Conservation (phyloP, 2,797 vertebrate genomes). For the Liparis tanakae region DNA sequence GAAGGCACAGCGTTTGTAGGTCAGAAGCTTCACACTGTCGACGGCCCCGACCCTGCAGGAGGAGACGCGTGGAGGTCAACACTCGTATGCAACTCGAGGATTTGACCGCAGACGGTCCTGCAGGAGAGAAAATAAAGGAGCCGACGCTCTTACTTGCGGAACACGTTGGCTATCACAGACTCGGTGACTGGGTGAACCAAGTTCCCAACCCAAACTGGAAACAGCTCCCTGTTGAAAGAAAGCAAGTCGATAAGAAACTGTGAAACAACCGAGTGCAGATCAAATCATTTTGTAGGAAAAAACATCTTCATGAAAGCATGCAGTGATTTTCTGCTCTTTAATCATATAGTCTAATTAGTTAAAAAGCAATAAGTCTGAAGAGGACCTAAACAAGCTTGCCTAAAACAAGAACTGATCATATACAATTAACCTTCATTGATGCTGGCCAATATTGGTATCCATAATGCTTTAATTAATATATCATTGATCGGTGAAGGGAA, state of each 20-base stretch:
- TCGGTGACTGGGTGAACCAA: constrained; percentile 65
- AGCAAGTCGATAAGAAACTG: not conserved
- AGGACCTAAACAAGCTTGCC: constrained; percentile 15
- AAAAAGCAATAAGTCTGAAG: constrained; percentile 2
- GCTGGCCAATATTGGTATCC: not conserved
- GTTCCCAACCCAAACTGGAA: constrained; percentile 87
- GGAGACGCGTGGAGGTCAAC: not conserved
- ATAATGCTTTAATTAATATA: not conserved
- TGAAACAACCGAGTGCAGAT: not conserved
- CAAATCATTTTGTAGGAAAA: not conserved
- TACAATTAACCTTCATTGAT: constrained; percentile 4
- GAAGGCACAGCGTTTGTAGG: constrained; percentile 82
- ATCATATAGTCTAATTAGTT: constrained; percentile 34
- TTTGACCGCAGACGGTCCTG: not conserved
- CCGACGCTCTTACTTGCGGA: constrained; percentile 71
- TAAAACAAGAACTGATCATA: constrained; percentile 10
- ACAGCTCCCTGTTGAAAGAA: constrained; percentile 77
- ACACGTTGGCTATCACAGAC: constrained; percentile 63
- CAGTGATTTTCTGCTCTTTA: constrained; percentile 38
- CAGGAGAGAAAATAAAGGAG: not conserved
- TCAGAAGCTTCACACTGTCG: constrained; percentile 79
- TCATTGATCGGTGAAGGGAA: not conserved
- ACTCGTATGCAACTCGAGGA: not conserved
- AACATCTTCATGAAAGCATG: constrained; percentile 3
- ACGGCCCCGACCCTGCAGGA: constrained; percentile 80